phyloP scores from a whole-genome alignment of 2,113 vertebrate genomes.

The Probosciger aterrimus region DNA sequence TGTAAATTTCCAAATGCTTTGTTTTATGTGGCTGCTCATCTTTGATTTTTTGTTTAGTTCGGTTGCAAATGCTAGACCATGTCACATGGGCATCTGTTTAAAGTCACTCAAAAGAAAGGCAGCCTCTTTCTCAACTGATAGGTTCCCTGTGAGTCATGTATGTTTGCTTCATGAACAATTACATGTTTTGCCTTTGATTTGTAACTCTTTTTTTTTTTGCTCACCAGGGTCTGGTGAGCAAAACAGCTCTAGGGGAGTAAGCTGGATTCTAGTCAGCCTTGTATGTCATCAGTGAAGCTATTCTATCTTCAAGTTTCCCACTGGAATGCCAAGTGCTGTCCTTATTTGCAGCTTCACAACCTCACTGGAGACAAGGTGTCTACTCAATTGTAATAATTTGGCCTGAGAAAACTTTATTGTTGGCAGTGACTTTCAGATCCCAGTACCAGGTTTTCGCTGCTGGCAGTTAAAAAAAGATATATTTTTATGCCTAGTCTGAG shows the following conservation, averaged over 20 bases:
- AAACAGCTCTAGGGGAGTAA: slow-evolving; percentile 2
- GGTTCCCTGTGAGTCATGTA: background rate
- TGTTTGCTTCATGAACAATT: background rate
- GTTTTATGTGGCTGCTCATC: background rate
- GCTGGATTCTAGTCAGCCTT: slow-evolving; percentile 8
- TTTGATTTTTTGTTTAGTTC: background rate
- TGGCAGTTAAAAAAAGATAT: background rate
- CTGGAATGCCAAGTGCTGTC: slow-evolving; percentile 17
- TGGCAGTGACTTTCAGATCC: slow-evolving; percentile 25
- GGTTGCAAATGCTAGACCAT: background rate
- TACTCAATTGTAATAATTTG: slow-evolving; percentile 9
- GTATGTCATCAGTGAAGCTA: background rate
- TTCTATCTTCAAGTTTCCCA: background rate
- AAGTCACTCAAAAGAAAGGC: background rate
- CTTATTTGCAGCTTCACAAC: slow-evolving; percentile 33
- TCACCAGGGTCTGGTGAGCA: background rate
- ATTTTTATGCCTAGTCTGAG: background rate
- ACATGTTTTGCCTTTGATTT: background rate
- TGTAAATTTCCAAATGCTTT: background rate
- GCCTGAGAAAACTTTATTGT: background rate
- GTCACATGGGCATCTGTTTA: background rate
- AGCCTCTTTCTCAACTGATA: background rate
- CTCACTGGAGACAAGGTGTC: slow-evolving; percentile 34
- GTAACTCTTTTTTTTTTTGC: background rate
- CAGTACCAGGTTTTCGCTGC: background rate